These are phyloP conservation scores for Sphenopsis melanotis DNA, from an alignment of 2,797 vertebrate species.

Conservation along the genomic window DNA sequence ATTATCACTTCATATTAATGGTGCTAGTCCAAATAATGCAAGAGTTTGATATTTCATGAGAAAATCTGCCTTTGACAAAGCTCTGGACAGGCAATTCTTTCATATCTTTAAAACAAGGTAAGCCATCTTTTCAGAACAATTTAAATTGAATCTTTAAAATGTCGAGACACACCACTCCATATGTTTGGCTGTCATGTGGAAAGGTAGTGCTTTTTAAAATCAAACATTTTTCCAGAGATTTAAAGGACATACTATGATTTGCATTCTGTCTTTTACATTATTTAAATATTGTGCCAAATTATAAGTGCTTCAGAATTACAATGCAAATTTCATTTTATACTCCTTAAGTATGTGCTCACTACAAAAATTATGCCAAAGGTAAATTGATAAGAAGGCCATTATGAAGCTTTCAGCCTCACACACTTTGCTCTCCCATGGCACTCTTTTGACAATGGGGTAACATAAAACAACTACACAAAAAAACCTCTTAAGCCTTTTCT, in stretches of 20 bases:
- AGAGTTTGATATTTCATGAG: background rate
- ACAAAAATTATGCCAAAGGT: background rate
- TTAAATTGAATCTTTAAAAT: background rate
- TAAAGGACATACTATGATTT: background rate
- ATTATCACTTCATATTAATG: background rate
- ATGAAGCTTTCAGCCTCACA: background rate
- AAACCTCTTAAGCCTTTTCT: background rate
- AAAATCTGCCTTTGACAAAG: background rate
- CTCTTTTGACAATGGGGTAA: background rate
- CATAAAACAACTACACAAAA: background rate
- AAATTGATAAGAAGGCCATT: background rate
- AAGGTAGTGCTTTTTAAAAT: background rate
- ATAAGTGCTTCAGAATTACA: background rate
- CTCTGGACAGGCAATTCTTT: background rate
- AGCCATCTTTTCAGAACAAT: background rate
- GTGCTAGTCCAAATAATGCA: background rate
- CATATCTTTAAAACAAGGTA: background rate
- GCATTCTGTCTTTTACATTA: background rate
- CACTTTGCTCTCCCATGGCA: background rate
- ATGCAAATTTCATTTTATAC: background rate
- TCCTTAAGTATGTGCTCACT: background rate
- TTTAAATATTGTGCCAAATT: background rate
- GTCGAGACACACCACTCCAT: background rate
- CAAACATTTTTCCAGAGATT: background rate
- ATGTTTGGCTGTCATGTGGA: background rate